Conservation (phyloP, 23 tunicate species). For the Styela plicata region DNA sequence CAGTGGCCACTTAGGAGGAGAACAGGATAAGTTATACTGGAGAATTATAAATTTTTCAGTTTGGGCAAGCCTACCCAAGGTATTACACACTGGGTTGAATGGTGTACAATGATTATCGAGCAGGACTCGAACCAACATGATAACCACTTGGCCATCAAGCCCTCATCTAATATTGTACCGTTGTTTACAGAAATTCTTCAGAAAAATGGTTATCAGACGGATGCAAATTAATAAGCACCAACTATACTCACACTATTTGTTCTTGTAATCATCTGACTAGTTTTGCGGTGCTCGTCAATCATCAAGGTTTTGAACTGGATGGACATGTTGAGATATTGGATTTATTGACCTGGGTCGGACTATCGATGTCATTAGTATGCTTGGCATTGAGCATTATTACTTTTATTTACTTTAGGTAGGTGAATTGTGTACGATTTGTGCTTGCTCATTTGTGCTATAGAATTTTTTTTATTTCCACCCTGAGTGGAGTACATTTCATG, state of each 20-base stretch:
- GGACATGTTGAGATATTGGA: slow-evolving; percentile 25
- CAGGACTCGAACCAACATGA: no score
- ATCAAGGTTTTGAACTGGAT: slow-evolving; percentile 6
- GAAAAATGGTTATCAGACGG: slow-evolving; percentile 58
- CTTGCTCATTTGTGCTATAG: no score
- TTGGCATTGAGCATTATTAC: slow-evolving; percentile 69
- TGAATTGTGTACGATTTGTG: no score
- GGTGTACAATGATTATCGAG: no score
- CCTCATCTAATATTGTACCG: no score
- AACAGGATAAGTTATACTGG: no score
- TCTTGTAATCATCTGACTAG: slow-evolving; percentile 69
- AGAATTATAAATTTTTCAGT: no score
- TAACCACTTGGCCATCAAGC: no score
- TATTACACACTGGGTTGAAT: no score
- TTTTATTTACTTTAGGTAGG: slow-evolving; percentile 71
- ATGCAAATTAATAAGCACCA: slow-evolving; percentile 38
- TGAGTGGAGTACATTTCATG: not conserved
- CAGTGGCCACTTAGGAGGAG: no score
- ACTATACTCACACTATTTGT: slow-evolving; percentile 54
- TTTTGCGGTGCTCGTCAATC: slow-evolving; percentile 60
- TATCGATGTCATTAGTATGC: slow-evolving; percentile 58
- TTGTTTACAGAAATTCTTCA: not conserved
- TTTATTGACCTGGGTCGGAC: slow-evolving; percentile 57
- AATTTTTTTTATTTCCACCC: no score
- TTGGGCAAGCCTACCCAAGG: no score